A percentile compares a stretch with the other conserved stretches of the same genome.
These are phyloP conservation scores for Chiroxiphia lanceolata DNA, from an alignment of 2,797 vertebrate genomes.

Conservation along the genomic window DNA sequence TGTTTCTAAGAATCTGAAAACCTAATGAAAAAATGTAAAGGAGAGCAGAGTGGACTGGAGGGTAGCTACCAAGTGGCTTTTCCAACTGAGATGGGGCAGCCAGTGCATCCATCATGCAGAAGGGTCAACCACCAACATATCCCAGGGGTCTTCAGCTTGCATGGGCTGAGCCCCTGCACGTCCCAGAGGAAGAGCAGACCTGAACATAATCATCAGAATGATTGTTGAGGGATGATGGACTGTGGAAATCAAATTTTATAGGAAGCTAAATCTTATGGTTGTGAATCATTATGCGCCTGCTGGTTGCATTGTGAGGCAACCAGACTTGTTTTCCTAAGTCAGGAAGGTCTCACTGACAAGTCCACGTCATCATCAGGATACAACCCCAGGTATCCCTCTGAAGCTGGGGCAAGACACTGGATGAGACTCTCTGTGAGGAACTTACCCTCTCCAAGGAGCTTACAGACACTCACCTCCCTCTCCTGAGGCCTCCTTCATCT, in stretches of 20 bases:
- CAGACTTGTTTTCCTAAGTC: neutral
- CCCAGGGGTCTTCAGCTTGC: neutral
- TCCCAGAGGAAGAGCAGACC: neutral
- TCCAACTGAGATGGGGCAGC: neutral
- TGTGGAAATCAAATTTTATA: neutral
- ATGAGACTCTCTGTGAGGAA: neutral
- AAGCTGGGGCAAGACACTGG: neutral
- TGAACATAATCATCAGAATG: neutral
- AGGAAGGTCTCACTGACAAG: neutral
- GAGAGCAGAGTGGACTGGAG: rapidly evolving
- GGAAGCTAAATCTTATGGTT: neutral
- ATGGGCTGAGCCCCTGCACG: neutral
- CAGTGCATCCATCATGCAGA: neutral
- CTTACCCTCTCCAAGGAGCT: neutral
- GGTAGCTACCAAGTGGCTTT: neutral
- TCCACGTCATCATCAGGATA: neutral
- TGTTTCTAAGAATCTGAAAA: neutral
- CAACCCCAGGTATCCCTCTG: neutral
- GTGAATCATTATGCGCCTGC: neutral
- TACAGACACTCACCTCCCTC: neutral
- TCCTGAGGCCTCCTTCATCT: neutral
- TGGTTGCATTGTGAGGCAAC: neutral
- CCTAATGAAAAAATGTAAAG: neutral
- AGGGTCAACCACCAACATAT: rapidly evolving
- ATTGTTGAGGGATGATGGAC: neutral